These are phyloP conservation scores for Artibeus jamaicensis DNA, from an alignment of 2,797 vertebrate species.

Conservation along the genomic window DNA sequence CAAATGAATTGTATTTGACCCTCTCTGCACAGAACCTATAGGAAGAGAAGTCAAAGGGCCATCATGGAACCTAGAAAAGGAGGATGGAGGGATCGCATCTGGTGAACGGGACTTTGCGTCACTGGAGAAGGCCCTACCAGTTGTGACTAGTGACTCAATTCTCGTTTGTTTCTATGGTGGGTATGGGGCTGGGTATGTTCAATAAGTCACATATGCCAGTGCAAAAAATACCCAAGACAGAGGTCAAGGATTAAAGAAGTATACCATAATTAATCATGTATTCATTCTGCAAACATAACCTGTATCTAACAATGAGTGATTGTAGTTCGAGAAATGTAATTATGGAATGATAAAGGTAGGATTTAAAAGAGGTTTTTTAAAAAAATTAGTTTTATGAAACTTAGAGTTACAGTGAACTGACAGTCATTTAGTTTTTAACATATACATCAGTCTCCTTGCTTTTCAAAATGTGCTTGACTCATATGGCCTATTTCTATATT, in stretches of 20 bases:
- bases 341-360: not conserved
- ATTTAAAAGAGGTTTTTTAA: conserved; percentile 19
- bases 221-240: not conserved
- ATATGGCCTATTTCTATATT: not conserved
- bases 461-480: not conserved
- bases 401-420: not conserved
- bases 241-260: not conserved
- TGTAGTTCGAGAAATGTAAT: not conserved
- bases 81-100: not conserved
- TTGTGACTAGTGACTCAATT: fast-evolving
- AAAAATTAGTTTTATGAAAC: not conserved
- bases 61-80: not conserved
- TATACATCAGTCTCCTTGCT: not conserved
- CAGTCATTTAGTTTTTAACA: conserved; percentile 6
- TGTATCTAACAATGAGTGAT: not conserved
- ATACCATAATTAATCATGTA: not conserved
- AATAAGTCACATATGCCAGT: not conserved
- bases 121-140: not conserved
- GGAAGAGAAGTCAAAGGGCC: not conserved
- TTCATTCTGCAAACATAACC: not conserved
- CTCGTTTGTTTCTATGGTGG: not conserved
- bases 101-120: not conserved
- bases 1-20: not conserved
- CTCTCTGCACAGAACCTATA: not conserved
- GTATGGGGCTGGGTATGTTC: not conserved